Evolutionary conservation across 1,140 invertebrate species (phyloP).

Genomic region (Aphis craccivora): DNA sequence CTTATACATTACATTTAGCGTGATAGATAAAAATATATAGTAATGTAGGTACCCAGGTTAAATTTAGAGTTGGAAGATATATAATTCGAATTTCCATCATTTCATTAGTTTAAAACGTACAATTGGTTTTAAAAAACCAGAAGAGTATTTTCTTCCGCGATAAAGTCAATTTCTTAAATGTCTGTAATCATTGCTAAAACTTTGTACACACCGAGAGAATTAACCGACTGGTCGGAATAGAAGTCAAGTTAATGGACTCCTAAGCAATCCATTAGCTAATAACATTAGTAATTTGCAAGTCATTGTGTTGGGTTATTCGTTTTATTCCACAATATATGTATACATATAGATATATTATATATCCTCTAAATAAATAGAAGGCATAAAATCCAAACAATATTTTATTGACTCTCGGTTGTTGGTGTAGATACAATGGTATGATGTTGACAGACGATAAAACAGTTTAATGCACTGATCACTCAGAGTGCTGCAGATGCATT

Average conservation of each 20-base stretch:
- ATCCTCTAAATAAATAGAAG: slow-evolving; percentile 23
- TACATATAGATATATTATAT: neutral
- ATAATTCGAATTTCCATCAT: neutral
- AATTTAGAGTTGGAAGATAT: neutral
- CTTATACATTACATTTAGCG: neutral
- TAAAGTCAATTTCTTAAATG: slow-evolving; percentile 47
- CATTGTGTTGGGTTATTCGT: neutral
- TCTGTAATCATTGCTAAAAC: slow-evolving; percentile 26
- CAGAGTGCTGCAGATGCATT: neutral
- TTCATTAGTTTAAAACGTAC: neutral
- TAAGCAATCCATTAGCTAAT: slow-evolving; percentile 53
- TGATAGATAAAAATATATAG: neutral
- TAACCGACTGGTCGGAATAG: neutral
- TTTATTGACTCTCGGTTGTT: slow-evolving; percentile 23
- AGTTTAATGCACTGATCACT: slow-evolving; percentile 8
- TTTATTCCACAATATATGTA: neutral
- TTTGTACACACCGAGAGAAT: neutral
- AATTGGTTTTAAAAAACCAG: neutral
- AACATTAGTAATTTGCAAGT: slow-evolving; percentile 50
- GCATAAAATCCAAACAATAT: slow-evolving; percentile 40
- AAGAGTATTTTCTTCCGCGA: neutral
- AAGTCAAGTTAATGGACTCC: slow-evolving; percentile 41
- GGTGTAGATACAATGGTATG: neutral
- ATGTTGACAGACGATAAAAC: neutral
- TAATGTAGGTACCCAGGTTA: neutral